phyloP scores from a whole-genome alignment of 2,113 vertebrate species.

The Megalops atlanticus region DNA sequence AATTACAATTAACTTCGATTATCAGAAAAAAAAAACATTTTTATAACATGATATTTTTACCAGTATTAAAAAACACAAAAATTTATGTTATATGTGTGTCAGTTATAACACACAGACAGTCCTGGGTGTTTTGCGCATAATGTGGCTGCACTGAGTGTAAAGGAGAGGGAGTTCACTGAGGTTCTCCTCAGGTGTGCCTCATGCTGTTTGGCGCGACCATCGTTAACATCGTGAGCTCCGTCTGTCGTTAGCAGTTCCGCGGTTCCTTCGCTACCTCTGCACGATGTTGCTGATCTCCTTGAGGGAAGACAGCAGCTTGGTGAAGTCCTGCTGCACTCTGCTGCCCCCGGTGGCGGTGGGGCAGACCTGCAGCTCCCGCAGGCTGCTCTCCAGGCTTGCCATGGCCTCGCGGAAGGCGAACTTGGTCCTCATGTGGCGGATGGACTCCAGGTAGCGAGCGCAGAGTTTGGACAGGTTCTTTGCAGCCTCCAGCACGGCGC shows the following conservation, averaged over 20 bases:
- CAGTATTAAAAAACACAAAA: slow-evolving; percentile 9
- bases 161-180: not conserved
- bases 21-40: slow-evolving; percentile 25
- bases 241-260: not conserved
- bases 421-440: slow-evolving; percentile 98
- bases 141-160: no score
- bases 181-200: not conserved
- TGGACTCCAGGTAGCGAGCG: slow-evolving; percentile 92
- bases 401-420: slow-evolving; percentile 98
- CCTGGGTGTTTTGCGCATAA: no score
- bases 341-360: slow-evolving; percentile 79
- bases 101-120: no score
- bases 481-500: slow-evolving; percentile 89
- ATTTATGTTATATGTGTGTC: no score
- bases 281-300: slow-evolving; percentile 98
- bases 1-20: not conserved
- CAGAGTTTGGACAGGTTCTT: slow-evolving; percentile 97
- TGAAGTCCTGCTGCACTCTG: slow-evolving; percentile 89
- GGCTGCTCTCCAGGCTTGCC: slow-evolving; percentile 92
- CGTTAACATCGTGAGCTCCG: not conserved
- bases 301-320: slow-evolving; percentile 90
- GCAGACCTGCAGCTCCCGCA: slow-evolving; percentile 95
- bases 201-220: no score
- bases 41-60: no score
- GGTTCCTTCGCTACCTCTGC: slow-evolving; percentile 88